Evolutionary conservation across 2,888 invertebrate species (phyloP).

Genomic region (Syrphus vitripennis): DNA sequence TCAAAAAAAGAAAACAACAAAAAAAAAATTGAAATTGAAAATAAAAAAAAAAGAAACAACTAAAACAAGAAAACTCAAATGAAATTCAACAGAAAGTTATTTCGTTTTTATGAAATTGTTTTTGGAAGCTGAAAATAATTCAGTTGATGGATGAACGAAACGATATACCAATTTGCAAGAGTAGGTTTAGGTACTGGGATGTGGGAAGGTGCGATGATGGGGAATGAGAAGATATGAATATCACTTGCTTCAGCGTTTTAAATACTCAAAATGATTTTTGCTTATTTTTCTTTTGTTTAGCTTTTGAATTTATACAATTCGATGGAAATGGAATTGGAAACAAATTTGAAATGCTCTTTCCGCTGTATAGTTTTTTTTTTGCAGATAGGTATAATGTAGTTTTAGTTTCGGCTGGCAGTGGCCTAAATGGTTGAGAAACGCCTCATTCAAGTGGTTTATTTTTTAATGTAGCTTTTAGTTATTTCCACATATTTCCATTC

Average conservation of each 20-base stretch:
- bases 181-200: not conserved
- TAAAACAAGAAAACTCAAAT: conserved; percentile 42
- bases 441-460: conserved; percentile 57
- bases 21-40: conserved; percentile 29
- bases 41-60: conserved; percentile 14
- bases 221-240: conserved; percentile 59
- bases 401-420: conserved; percentile 21
- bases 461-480: not conserved
- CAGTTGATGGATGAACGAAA: conserved; percentile 64
- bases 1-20: conserved; percentile 22
- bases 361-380: not conserved
- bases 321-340: conserved; percentile 61
- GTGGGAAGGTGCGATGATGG: not conserved
- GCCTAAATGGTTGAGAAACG: conserved; percentile 55
- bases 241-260: conserved; percentile 63
- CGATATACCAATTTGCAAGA: conserved; percentile 7
- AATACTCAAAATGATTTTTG: conserved; percentile 49
- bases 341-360: conserved; percentile 51
- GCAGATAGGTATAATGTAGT: not conserved
- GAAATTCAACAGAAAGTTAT: conserved; percentile 56
- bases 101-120: conserved; percentile 64
- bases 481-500: not conserved
- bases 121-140: conserved; percentile 70
- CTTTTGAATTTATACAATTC: conserved; percentile 67
- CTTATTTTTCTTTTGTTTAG: conserved; percentile 64